Percentiles rank a stretch among this genome's conserved stretches.
Conservation (phyloP, 2,797 vertebrate species). For the Ctenosaura bakeri region DNA sequence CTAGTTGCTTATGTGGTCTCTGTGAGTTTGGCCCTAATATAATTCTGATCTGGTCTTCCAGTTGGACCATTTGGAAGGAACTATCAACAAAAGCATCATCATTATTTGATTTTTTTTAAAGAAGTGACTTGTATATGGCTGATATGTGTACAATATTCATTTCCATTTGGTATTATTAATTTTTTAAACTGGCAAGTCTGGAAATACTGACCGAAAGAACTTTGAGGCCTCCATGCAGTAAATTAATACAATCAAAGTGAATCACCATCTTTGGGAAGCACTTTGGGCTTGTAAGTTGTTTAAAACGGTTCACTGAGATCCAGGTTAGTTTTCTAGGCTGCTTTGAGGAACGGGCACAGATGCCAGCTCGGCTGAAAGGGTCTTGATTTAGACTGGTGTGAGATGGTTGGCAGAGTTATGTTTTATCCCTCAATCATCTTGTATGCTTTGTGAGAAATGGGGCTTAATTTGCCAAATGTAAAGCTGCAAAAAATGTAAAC, state of each 20-base stretch:
- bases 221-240: slow-evolving; percentile 59
- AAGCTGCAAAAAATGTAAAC: slow-evolving; percentile 12
- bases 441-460: neutral
- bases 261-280: slow-evolving; percentile 56
- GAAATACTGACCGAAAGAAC: slow-evolving; percentile 65
- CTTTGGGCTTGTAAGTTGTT: slow-evolving; percentile 60
- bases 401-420: neutral
- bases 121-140: slow-evolving; percentile 58
- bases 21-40: neutral
- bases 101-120: slow-evolving; percentile 53
- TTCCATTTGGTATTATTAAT: slow-evolving; percentile 54
- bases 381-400: neutral
- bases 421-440: neutral
- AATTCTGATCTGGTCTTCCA: neutral
- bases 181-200: slow-evolving; percentile 62
- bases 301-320: neutral
- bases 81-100: slow-evolving; percentile 1
- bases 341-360: neutral
- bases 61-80: rapidly evolving
- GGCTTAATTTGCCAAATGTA: neutral
- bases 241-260: slow-evolving; percentile 56
- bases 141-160: slow-evolving; percentile 47
- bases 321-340: neutral
- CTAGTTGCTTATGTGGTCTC: neutral
- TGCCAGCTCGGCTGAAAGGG: neutral